A percentile compares a stretch with the other conserved stretches of the same genome.
phyloP scores from a whole-genome alignment of 1,140 invertebrate species.

The Drosophila jambulina region DNA sequence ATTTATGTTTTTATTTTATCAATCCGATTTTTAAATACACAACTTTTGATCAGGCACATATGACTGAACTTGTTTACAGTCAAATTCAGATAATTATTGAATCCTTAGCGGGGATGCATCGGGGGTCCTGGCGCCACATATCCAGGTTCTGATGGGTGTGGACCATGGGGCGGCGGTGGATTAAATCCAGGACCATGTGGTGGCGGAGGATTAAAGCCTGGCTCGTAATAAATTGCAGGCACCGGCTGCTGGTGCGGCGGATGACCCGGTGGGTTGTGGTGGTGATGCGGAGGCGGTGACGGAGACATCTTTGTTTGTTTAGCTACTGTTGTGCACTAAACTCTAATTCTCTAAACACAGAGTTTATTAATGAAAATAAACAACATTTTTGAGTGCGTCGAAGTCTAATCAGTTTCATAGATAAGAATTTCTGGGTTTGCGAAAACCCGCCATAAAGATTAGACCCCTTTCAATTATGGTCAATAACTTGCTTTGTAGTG shows the following conservation, averaged over 20 bases:
- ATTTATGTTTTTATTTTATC: not conserved
- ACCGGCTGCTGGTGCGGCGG: slow-evolving; percentile 16
- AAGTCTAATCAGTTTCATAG: slow-evolving; percentile 3
- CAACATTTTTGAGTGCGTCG: not conserved
- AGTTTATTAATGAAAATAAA: slow-evolving; percentile 10
- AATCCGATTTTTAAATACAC: not conserved
- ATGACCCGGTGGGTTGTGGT: slow-evolving; percentile 17
- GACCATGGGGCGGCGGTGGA: slow-evolving; percentile 25
- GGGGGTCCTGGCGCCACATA: slow-evolving; percentile 30
- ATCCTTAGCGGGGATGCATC: slow-evolving; percentile 2
- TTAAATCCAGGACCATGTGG: slow-evolving; percentile 22
- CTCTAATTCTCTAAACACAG: too few relatives aligned
- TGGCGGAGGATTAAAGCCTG: slow-evolving; percentile 7
- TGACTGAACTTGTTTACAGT: not conserved
- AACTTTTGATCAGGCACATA: too few relatives aligned
- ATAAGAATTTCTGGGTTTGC: slow-evolving; percentile 9
- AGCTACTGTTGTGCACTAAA: slow-evolving; percentile 17
- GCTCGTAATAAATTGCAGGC: slow-evolving; percentile 30
- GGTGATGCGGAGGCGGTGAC: slow-evolving; percentile 25
- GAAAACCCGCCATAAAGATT: not conserved
- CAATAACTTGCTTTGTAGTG: slow-evolving; percentile 1
- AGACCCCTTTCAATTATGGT: not conserved
- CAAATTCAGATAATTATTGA: not conserved
- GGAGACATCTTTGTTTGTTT: slow-evolving; percentile 22
- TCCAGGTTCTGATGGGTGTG: slow-evolving; percentile 8